Percentiles rank a stretch among this genome's conserved stretches.
phyloP scores from a whole-genome alignment of 2,797 vertebrate genomes.

The Meda fulgida region DNA sequence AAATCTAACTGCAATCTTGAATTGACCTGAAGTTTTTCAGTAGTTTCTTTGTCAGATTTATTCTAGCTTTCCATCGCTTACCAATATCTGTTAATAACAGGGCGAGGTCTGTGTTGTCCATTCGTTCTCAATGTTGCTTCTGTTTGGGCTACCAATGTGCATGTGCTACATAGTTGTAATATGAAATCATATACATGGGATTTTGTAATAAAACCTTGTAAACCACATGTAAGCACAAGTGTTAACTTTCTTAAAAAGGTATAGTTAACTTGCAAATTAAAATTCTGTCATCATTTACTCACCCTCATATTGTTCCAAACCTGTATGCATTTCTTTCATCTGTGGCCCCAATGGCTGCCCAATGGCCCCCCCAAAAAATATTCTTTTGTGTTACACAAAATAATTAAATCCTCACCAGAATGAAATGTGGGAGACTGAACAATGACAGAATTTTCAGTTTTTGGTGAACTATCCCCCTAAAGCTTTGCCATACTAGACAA shows the following conservation, averaged over 20 bases:
- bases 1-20: conserved; percentile 25
- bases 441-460: background rate
- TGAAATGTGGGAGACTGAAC: conserved; percentile 9
- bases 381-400: conserved; percentile 1
- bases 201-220: background rate
- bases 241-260: background rate
- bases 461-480: background rate
- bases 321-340: background rate
- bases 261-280: background rate
- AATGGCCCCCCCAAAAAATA: background rate
- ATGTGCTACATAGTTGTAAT: background rate
- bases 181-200: conserved; percentile 5
- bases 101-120: conserved; percentile 29
- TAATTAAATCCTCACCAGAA: background rate
- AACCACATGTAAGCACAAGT: conserved; percentile 8
- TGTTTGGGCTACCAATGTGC: conserved; percentile 21
- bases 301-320: background rate
- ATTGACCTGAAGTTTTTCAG: conserved; percentile 28
- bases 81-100: conserved; percentile 12
- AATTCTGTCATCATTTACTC: background rate
- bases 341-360: background rate
- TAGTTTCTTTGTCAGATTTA: conserved; percentile 1
- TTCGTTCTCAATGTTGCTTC: conserved; percentile 22
- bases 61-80: conserved; percentile 5
- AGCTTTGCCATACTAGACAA: background rate